Conservation (phyloP, 2,888 invertebrate genomes). For the Trichogramma dendrolimi region DNA sequence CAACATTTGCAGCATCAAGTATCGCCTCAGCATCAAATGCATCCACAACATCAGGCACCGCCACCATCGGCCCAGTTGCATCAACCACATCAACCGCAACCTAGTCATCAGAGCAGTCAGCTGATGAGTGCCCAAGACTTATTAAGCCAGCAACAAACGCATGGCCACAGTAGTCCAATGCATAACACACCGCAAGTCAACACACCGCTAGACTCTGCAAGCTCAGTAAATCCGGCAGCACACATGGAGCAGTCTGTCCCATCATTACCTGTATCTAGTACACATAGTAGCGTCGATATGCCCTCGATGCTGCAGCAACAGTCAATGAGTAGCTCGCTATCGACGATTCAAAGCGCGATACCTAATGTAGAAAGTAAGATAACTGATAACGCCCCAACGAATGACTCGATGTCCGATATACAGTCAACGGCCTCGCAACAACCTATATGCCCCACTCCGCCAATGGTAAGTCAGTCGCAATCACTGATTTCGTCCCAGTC, state of each 20-base stretch:
- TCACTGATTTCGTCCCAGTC: slow-evolving; percentile 28
- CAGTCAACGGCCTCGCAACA: slow-evolving; percentile 33
- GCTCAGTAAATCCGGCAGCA: slow-evolving; percentile 31
- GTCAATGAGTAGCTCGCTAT: slow-evolving; percentile 14
- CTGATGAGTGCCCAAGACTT: slow-evolving; percentile 30
- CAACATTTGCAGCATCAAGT: slow-evolving; percentile 18
- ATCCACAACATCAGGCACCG: background rate
- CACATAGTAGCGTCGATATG: slow-evolving; percentile 45
- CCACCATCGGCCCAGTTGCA: slow-evolving; percentile 22
- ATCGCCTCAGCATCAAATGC: slow-evolving; percentile 23
- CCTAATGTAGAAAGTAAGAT: slow-evolving; percentile 38
- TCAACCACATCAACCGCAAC: slow-evolving; percentile 25
- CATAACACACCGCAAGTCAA: slow-evolving; percentile 39
- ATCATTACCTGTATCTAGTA: slow-evolving; percentile 47
- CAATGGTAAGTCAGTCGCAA: slow-evolving; percentile 42
- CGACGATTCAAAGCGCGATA: slow-evolving; percentile 32
- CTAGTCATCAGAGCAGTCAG: slow-evolving; percentile 27
- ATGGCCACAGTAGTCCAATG: slow-evolving; percentile 38
- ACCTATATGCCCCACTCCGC: slow-evolving; percentile 36
- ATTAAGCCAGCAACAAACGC: slow-evolving; percentile 28
- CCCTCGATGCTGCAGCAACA: slow-evolving; percentile 33
- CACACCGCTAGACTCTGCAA: slow-evolving; percentile 37
- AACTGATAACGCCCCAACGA: slow-evolving; percentile 33
- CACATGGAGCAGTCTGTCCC: slow-evolving; percentile 45
- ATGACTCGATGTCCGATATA: slow-evolving; percentile 40